These are phyloP conservation scores for Machimus rusticus DNA, from an alignment of 2,888 invertebrate species.

Conservation along the genomic window DNA sequence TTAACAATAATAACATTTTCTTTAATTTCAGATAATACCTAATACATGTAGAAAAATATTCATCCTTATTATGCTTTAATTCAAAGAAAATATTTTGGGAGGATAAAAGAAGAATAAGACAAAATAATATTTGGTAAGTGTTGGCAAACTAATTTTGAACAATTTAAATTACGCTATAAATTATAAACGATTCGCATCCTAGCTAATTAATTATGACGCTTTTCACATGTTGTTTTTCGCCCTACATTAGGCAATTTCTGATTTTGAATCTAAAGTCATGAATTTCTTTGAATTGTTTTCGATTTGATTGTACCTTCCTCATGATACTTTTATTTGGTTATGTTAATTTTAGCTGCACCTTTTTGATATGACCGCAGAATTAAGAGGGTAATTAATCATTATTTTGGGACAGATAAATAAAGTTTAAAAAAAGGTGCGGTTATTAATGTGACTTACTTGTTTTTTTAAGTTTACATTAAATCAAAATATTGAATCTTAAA, in stretches of 20 bases:
- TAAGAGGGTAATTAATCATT: not conserved
- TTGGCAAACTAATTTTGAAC: not conserved
- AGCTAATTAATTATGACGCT: not conserved
- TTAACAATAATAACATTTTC: not conserved
- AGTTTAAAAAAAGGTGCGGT: too few relatives aligned
- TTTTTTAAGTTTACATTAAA: not conserved
- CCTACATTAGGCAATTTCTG: not conserved
- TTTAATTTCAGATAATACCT: not conserved
- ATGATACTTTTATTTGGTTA: not conserved
- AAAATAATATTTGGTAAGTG: not conserved
- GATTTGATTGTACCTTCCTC: not conserved
- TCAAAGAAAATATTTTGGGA: not conserved
- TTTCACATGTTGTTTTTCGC: not conserved
- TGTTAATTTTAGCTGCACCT: not conserved
- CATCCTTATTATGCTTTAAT: not conserved
- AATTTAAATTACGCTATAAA: not conserved
- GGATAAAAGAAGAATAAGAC: not conserved
- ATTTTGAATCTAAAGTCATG: not conserved
- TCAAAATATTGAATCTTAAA: not conserved
- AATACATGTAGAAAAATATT: not conserved
- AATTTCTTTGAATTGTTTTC: not conserved
- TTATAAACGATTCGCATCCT: not conserved
- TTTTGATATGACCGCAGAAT: not conserved
- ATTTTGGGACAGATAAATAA: not conserved
- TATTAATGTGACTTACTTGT: not conserved